phyloP scores from a whole-genome alignment of 2,113 vertebrate genomes.

The Scophthalmus maximus region DNA sequence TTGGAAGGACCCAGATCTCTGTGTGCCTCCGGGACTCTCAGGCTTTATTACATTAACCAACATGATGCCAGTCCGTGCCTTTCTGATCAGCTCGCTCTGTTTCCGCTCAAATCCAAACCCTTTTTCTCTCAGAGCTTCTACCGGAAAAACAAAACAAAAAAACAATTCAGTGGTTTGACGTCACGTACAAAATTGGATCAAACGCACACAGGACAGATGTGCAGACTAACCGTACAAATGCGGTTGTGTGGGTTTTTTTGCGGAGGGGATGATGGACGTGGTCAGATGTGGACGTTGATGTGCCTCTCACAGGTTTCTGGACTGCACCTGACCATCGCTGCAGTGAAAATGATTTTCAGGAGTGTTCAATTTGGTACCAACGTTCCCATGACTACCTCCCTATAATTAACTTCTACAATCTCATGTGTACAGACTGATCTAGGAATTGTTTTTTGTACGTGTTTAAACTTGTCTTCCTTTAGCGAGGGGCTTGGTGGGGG shows the following conservation, averaged over 20 bases:
- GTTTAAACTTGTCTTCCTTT: neutral
- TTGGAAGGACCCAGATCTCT: slow-evolving; percentile 44
- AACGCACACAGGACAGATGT: neutral
- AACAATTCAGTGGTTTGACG: slow-evolving; percentile 25
- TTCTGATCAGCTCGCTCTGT: slow-evolving; percentile 37
- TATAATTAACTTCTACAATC: neutral
- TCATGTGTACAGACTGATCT: neutral
- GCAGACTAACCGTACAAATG: neutral
- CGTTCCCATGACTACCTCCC: neutral
- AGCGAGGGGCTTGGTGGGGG: neutral
- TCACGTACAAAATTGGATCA: slow-evolving; percentile 13
- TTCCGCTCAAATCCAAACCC: slow-evolving; percentile 46
- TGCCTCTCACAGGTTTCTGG: too few relatives aligned
- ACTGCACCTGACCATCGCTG: neutral
- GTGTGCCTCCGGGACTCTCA: slow-evolving; percentile 52
- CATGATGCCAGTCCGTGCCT: slow-evolving; percentile 37
- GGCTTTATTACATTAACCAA: slow-evolving; percentile 73
- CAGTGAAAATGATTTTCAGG: neutral
- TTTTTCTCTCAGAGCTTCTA: slow-evolving; percentile 29
- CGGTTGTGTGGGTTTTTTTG: neutral
- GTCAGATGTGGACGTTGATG: too few relatives aligned
- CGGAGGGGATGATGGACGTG: neutral
- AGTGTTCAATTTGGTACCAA: neutral
- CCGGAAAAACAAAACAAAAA: too few relatives aligned
- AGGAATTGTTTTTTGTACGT: neutral